A percentile compares a stretch with the other conserved stretches of the same genome.
Conservation (phyloP, 2,797 vertebrate species). For the Phrynocephalus guinanensis region DNA sequence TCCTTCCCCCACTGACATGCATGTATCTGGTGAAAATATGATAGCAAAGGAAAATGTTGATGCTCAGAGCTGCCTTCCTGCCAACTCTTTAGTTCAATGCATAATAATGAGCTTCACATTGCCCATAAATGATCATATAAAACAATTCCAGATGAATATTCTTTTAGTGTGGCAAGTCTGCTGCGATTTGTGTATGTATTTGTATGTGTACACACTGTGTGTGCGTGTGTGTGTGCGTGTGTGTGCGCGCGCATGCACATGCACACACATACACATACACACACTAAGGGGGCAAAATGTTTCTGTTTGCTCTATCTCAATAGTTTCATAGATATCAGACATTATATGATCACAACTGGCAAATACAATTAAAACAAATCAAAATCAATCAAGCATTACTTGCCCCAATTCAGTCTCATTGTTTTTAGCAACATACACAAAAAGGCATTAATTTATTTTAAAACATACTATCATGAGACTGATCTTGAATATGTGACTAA, state of each 20-base stretch:
- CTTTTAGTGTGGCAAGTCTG: conserved; percentile 2
- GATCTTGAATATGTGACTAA: conserved; percentile 49
- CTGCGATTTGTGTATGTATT: conserved; percentile 7
- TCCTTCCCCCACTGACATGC: neutral
- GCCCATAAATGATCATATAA: conserved; percentile 33
- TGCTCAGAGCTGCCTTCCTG: neutral
- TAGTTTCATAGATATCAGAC: neutral
- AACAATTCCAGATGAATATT: conserved; percentile 41
- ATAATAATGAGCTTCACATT: conserved; percentile 46
- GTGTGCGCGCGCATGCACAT: too few relatives aligned
- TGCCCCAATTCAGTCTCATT: conserved; percentile 30
- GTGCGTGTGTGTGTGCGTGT: too few relatives aligned
- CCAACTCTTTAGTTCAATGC: conserved; percentile 51
- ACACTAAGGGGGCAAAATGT: neutral
- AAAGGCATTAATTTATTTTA: conserved; percentile 46
- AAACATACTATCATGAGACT: conserved; percentile 36
- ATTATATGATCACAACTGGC: neutral
- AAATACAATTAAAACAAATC: conserved; percentile 32
- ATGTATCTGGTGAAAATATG: neutral
- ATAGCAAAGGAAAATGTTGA: conserved; percentile 16
- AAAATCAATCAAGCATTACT: neutral
- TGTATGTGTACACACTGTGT: too few relatives aligned
- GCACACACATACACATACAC: too few relatives aligned
- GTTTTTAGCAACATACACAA: conserved; percentile 46
- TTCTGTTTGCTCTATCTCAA: conserved; percentile 29